These are phyloP conservation scores for Dicyrtomina minuta DNA, from an alignment of 2,888 invertebrate species.

Conservation along the genomic window DNA sequence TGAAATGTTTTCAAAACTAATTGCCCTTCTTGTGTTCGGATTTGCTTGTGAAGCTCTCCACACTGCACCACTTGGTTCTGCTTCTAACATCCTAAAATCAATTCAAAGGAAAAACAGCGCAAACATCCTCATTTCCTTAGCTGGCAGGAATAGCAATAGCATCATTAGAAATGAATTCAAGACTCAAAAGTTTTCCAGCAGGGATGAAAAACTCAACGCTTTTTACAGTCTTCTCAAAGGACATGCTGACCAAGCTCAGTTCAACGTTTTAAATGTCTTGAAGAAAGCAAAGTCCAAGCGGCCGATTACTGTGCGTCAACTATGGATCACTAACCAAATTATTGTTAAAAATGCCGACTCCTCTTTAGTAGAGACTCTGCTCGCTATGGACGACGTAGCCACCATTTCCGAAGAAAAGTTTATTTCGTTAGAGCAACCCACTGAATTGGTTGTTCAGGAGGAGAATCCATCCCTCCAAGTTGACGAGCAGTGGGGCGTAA, in stretches of 20 bases:
- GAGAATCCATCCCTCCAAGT: background rate
- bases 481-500: slow-evolving; percentile 36
- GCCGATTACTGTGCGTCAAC: background rate
- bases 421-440: background rate
- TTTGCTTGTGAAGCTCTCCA: too few relatives aligned
- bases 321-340: slow-evolving; percentile 1
- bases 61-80: background rate
- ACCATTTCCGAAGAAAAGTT: background rate
- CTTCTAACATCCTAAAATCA: background rate
- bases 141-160: background rate
- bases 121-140: background rate
- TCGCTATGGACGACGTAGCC: background rate
- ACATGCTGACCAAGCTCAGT: background rate
- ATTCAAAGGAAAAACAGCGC: background rate
- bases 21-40: too few relatives aligned
- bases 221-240: background rate
- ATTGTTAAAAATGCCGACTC: background rate
- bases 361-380: background rate
- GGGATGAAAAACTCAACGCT: background rate
- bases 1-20: too few relatives aligned
- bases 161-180: background rate
- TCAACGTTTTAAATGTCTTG: background rate
- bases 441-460: background rate
- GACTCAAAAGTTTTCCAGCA: background rate
- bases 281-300: background rate